phyloP scores from a whole-genome alignment of 2,888 invertebrate genomes.

The Lagria hirta region DNA sequence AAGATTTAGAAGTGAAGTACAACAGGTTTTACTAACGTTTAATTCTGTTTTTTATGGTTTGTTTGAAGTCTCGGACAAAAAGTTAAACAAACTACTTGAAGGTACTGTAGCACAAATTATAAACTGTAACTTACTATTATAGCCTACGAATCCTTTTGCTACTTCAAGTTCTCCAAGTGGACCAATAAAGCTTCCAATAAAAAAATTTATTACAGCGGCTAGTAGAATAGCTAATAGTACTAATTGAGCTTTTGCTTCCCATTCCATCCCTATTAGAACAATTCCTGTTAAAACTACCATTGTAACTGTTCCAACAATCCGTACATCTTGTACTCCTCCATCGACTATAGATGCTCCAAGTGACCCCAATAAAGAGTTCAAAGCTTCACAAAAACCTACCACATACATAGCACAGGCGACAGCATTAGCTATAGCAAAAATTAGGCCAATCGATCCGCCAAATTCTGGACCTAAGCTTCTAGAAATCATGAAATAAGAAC shows the following conservation, averaged over 20 bases:
- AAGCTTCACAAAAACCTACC: conserved; percentile 96
- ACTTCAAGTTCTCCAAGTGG: conserved; percentile 68
- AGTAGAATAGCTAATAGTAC: conserved; percentile 80
- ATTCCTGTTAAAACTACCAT: conserved; percentile 80
- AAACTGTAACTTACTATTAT: conserved; percentile 66
- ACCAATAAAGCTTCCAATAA: conserved; percentile 83
- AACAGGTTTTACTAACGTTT: too few species aligned
- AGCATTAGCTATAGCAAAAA: conserved; percentile 95
- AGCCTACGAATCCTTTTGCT: conserved; percentile 87
- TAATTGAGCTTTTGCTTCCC: conserved; percentile 95
- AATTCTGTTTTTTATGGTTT: too few species aligned
- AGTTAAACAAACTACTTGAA: too few species aligned
- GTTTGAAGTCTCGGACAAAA: too few species aligned
- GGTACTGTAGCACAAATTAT: too few species aligned
- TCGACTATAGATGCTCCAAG: conserved; percentile 65
- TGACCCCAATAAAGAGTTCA: conserved; percentile 67
- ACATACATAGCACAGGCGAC: conserved; percentile 97
- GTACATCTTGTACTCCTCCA: conserved; percentile 68
- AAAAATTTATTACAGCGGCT: conserved; percentile 83
- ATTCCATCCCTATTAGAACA: conserved; percentile 94
- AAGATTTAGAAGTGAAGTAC: too few species aligned
- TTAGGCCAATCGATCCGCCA: conserved; percentile 92
- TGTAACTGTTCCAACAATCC: conserved; percentile 84
- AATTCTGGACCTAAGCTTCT: conserved; percentile 96
- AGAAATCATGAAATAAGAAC: conserved; percentile 98